Evolutionary conservation across 2,888 invertebrate species (phyloP).

Genomic region (Lasioglossum leucozonium): DNA sequence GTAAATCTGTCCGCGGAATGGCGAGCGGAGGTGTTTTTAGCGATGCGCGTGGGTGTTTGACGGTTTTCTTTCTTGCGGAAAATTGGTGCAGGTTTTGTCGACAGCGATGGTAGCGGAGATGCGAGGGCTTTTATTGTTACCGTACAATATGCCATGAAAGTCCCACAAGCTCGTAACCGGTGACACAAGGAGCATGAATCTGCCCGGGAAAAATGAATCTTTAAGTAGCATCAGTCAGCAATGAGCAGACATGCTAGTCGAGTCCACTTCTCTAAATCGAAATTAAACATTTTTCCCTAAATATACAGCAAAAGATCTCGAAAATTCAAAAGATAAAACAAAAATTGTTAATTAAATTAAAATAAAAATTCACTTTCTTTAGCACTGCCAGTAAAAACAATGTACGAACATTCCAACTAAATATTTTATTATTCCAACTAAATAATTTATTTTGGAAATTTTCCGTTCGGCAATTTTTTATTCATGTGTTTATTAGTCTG

Average conservation of each 20-base stretch:
- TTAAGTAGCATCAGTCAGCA: neutral
- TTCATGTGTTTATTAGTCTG: too few species aligned
- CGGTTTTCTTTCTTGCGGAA: neutral
- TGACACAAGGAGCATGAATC: neutral
- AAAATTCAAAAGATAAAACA: neutral
- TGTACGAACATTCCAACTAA: too few species aligned
- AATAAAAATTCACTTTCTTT: too few species aligned
- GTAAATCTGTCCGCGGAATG: slow-evolving; percentile 38
- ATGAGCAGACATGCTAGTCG: neutral
- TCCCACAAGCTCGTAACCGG: neutral
- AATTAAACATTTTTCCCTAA: too few species aligned
- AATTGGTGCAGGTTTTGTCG: neutral
- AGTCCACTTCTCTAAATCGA: neutral
- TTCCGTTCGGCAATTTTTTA: too few species aligned
- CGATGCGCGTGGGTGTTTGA: neutral
- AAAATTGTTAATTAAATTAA: too few species aligned
- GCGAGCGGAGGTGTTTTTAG: neutral
- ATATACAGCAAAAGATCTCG: too few species aligned
- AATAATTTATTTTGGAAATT: too few species aligned
- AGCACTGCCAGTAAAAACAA: too few species aligned
- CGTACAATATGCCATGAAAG: neutral
- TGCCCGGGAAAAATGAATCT: neutral
- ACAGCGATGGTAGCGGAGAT: neutral
- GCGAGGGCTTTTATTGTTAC: neutral
- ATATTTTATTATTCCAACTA: too few species aligned